Percentiles rank a stretch among this genome's conserved stretches.
Evolutionary conservation across 2,888 invertebrate species (phyloP).

Genomic region (Oxycera nigricornis): DNA sequence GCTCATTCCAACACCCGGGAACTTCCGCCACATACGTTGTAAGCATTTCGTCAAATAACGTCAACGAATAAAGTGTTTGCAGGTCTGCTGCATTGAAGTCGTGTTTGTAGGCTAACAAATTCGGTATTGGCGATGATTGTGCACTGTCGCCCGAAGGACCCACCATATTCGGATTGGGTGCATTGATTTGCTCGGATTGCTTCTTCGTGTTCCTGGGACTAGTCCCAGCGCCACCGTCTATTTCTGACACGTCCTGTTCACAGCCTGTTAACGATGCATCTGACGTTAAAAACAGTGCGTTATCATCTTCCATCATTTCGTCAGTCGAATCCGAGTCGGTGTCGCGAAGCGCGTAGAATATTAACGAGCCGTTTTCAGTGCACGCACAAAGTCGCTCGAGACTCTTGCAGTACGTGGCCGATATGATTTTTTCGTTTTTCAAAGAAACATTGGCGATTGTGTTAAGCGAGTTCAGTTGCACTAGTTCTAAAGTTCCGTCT

Average conservation of each 20-base stretch:
- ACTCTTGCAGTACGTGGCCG: slow-evolving; percentile 86
- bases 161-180: slow-evolving; percentile 30
- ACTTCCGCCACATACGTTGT: slow-evolving; percentile 82
- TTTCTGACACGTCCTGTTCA: slow-evolving; percentile 53
- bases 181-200: slow-evolving; percentile 31
- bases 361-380: slow-evolving; percentile 79
- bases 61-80: slow-evolving; percentile 74
- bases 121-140: slow-evolving; percentile 50
- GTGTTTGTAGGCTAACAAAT: slow-evolving; percentile 67
- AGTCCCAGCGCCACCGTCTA: slow-evolving; percentile 51
- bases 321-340: slow-evolving; percentile 75
- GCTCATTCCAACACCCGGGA: slow-evolving; percentile 92
- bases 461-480: slow-evolving; percentile 75
- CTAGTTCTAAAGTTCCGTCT: slow-evolving; percentile 76
- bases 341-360: slow-evolving; percentile 81
- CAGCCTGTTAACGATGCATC: slow-evolving; percentile 42
- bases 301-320: slow-evolving; percentile 73
- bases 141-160: slow-evolving; percentile 11
- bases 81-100: slow-evolving; percentile 69
- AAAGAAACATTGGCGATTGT: slow-evolving; percentile 73
- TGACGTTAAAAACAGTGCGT: slow-evolving; percentile 50
- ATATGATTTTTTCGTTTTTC: slow-evolving; percentile 76
- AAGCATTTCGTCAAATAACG: slow-evolving; percentile 72
- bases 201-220: slow-evolving; percentile 22
- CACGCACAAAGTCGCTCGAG: slow-evolving; percentile 86